phyloP scores from a whole-genome alignment of 2,113 vertebrate species.

The Gulo gulo region DNA sequence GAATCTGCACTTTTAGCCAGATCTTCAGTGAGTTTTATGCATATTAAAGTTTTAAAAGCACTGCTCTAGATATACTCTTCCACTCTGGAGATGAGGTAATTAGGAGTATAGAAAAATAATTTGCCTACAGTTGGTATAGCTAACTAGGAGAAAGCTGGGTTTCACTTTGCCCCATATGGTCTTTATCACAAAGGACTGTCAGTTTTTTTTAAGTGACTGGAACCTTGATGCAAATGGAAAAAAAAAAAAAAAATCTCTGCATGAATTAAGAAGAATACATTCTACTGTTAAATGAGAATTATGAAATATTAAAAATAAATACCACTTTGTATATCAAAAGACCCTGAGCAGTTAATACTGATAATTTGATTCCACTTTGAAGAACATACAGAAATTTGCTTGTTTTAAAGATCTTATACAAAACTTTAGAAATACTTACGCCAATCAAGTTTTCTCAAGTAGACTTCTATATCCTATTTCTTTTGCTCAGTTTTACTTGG shows the following conservation, averaged over 20 bases:
- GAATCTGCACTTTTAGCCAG: not conserved
- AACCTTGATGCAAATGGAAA: not conserved
- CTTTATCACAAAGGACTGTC: not conserved
- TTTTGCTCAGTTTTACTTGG: not conserved
- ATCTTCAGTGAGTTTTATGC: not conserved
- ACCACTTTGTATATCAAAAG: not conserved
- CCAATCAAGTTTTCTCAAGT: not conserved
- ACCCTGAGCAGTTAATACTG: not conserved
- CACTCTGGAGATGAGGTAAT: not conserved
- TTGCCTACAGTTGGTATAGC: accelerated
- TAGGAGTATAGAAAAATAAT: not conserved
- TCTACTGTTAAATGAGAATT: not conserved
- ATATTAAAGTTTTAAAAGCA: not conserved
- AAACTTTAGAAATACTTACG: not conserved
- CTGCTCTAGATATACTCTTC: not conserved
- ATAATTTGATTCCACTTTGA: not conserved
- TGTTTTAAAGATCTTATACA: not conserved
- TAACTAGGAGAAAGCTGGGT: not conserved
- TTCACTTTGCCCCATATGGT: not conserved
- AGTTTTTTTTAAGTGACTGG: not conserved
- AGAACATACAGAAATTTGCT: not conserved
- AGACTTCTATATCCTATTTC: not conserved
- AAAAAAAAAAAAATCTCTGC: not conserved
- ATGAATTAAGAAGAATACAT: not conserved
- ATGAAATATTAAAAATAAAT: not conserved